Base-by-base conservation (phyloP, 30 jellyfish, hydroid and myxozoan genomes). In the Nemopilema nomurai region DNA sequence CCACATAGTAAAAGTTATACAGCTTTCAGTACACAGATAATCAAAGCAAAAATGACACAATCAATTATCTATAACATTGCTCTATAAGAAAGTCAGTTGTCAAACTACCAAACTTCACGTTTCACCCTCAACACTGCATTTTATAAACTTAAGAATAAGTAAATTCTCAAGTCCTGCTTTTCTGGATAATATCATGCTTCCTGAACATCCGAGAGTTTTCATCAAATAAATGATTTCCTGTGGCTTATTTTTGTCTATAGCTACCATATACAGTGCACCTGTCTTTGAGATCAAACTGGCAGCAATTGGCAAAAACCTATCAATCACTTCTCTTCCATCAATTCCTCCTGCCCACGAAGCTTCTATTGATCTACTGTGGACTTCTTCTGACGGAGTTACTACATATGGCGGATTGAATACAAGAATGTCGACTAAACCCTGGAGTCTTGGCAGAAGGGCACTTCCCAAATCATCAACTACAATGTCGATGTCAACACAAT, bases 341-440 rank as follows among this genome's bases (percentile, higher is more conserved):
- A 49, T 41, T 21, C 98, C 98, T n/a, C 98, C 98, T 20, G 98
- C 98, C 98, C 98, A 93, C 8, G 98, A 80, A 41, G 98, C 96
- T 33, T 90, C 91, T 13, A 91, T 67, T 16, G 95, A 77, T 49
- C 78, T 84, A 29, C 85, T 69, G 16, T 92, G 86, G 26, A 93
- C 89, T 83, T 93, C 98, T 18, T 24, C 75, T 51, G 97, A 77
- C 16, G 94, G 89, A 22, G 98, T 93, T 17, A 84, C 96, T 66
- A 93, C 98, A 67, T 93, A 93, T 0, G 98, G 98, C 32, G 98
- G 98, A 51, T 93, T 93, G 90, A 93, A 93, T 22, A 93, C 29
- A 20, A 93, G 75, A 20, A 93, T 75, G 67, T 93, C 98, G 24
- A 93, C 91, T 16, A 63, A 64, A 24, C 62, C 25, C 28, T 69